These are phyloP conservation scores for Euclidia mi DNA, from an alignment of 2,888 invertebrate species.

Conservation along the genomic window DNA sequence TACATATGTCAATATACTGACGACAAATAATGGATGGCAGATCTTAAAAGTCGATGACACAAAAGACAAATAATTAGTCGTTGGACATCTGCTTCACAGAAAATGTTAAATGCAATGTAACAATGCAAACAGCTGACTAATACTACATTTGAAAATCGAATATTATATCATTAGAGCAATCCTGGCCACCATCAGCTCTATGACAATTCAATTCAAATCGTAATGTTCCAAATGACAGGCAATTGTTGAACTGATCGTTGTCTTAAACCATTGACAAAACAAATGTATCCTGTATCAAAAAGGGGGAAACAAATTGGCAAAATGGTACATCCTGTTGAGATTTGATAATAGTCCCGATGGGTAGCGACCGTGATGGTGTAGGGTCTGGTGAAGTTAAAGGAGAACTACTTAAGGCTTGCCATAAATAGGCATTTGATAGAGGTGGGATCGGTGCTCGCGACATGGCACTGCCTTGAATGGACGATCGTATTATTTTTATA, in stretches of 20 bases:
- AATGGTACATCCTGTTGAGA: conserved; percentile 78
- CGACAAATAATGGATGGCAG: conserved; percentile 26
- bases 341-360: conserved; percentile 55
- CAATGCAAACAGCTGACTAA: conserved; percentile 30
- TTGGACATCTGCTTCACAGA: conserved; percentile 28
- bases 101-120: conserved; percentile 31
- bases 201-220: conserved; percentile 25
- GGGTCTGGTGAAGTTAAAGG: conserved; percentile 30
- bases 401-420: conserved; percentile 23
- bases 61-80: conserved; percentile 39
- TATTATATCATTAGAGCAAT: conserved; percentile 9
- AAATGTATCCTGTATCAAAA: conserved; percentile 79
- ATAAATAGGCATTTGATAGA: background rate
- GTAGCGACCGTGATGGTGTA: conserved; percentile 34
- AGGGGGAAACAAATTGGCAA: conserved; percentile 81
- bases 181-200: conserved; percentile 19
- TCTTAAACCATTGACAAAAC: conserved; percentile 65
- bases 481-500: too few relatives aligned
- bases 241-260: conserved; percentile 35
- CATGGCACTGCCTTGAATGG: too few relatives aligned
- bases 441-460: too few relatives aligned
- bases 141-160: conserved; percentile 11
- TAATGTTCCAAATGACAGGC: conserved; percentile 27
- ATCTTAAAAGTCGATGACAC: conserved; percentile 35
- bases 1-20: conserved; percentile 24